A percentile compares a stretch with the other conserved stretches of the same genome.
These are phyloP conservation scores for Lithophane leautieri DNA, from an alignment of 2,888 invertebrate species.

Conservation along the genomic window DNA sequence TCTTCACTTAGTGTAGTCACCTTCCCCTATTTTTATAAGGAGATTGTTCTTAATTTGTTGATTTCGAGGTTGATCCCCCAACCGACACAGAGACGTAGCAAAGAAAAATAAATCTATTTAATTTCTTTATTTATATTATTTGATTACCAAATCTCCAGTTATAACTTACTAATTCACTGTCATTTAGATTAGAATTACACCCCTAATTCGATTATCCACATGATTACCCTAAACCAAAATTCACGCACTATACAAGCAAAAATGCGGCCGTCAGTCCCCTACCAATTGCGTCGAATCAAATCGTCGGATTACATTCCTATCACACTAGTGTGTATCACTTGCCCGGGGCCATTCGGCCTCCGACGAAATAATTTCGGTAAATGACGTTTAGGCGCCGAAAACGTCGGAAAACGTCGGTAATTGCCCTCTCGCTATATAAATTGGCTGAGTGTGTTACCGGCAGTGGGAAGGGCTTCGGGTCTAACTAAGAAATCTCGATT, in stretches of 20 bases:
- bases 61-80: too few relatives aligned
- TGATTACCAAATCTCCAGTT: constrained; percentile 7
- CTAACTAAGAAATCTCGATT: constrained; percentile 71
- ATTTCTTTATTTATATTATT: constrained; percentile 1
- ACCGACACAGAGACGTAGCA: too few relatives aligned
- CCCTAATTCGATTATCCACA: constrained; percentile 25
- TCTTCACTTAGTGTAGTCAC: background rate
- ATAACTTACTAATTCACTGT: constrained; percentile 36
- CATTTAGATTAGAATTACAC: constrained; percentile 22
- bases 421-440: constrained; percentile 87
- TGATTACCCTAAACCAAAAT: constrained; percentile 24
- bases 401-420: constrained; percentile 84
- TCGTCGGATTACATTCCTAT: constrained; percentile 62
- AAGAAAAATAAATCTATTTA: constrained; percentile 3
- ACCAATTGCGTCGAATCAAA: constrained; percentile 63
- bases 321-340: constrained; percentile 70
- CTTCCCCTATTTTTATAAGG: background rate
- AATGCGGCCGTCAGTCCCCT: constrained; percentile 47
- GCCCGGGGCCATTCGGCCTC: constrained; percentile 74
- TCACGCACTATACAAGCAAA: constrained; percentile 37
- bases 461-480: constrained; percentile 77
- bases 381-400: constrained; percentile 84
- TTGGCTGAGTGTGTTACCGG: constrained; percentile 86
- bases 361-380: constrained; percentile 84
- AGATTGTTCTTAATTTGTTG: background rate